Evolutionary conservation across 2,113 vertebrate species (phyloP).

Genomic region (Sorex fumeus): DNA sequence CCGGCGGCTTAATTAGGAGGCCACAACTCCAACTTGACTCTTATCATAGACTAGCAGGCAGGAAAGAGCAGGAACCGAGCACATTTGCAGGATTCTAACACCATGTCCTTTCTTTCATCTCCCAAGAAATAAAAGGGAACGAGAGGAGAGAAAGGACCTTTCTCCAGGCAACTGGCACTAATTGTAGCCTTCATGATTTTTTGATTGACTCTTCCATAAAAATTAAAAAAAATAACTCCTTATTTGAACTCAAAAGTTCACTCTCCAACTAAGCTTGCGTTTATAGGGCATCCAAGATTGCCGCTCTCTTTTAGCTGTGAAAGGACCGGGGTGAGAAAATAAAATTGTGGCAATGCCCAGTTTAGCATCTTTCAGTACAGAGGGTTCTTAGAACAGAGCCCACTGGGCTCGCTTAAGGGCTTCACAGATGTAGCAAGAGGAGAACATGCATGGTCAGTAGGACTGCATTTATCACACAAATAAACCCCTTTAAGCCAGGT

Average conservation of each 20-base stretch:
- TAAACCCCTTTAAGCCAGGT: not conserved
- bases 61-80: conserved; percentile 66
- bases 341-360: conserved; percentile 1
- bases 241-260: conserved; percentile 73
- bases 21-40: conserved; percentile 84
- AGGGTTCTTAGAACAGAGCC: not conserved
- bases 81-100: conserved; percentile 57
- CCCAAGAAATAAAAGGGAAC: conserved; percentile 9
- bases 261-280: conserved; percentile 63
- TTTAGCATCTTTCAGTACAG: not conserved
- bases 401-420: not conserved
- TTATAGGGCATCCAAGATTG: conserved; percentile 38
- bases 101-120: conserved; percentile 66
- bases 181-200: conserved; percentile 64
- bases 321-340: conserved; percentile 60
- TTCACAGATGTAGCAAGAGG: not conserved
- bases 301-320: conserved; percentile 36
- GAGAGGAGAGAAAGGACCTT: conserved; percentile 27
- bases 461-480: not conserved
- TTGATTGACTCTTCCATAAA: conserved; percentile 32
- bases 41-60: conserved; percentile 84
- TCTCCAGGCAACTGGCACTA: conserved; percentile 67
- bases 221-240: conserved; percentile 33
- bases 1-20: conserved; percentile 84
- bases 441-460: rapidly evolving